Evolutionary conservation across 2,113 vertebrate species (phyloP).

Genomic region (Pseudorhombus dupliciocellatus): DNA sequence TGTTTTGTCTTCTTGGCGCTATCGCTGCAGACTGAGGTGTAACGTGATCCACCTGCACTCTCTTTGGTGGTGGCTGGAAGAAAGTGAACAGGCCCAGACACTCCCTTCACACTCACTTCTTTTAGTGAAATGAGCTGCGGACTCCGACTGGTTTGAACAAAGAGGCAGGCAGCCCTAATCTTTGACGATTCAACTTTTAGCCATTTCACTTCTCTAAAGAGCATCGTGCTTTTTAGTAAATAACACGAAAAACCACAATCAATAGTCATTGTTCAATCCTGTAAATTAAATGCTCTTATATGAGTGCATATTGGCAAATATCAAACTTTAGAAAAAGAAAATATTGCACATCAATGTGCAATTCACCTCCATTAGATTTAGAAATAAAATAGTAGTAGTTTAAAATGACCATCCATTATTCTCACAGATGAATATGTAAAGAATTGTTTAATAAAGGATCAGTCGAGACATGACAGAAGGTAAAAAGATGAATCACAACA

Average conservation of each 20-base stretch:
- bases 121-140: neutral
- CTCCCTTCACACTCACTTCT: slow-evolving; percentile 7
- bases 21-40: slow-evolving; percentile 17
- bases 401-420: neutral
- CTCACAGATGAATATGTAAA: neutral
- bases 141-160: neutral
- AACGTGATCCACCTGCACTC: slow-evolving; percentile 50
- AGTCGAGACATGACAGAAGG: slow-evolving; percentile 16
- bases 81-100: slow-evolving; percentile 33
- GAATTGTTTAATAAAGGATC: neutral
- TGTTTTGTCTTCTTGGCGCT: neutral
- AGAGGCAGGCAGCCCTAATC: neutral
- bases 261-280: too few species aligned
- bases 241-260: too few species aligned
- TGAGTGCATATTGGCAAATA: too few species aligned
- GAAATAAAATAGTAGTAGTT: too few species aligned
- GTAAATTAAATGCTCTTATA: too few species aligned
- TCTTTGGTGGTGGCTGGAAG: neutral
- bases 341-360: too few species aligned
- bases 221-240: too few species aligned
- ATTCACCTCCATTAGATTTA: too few species aligned
- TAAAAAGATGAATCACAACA: neutral
- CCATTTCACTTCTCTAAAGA: too few species aligned
- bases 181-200: neutral
- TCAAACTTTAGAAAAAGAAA: too few species aligned